Evolutionary conservation across 2,113 vertebrate genomes (phyloP).

Genomic region (Zootoca vivipara): DNA sequence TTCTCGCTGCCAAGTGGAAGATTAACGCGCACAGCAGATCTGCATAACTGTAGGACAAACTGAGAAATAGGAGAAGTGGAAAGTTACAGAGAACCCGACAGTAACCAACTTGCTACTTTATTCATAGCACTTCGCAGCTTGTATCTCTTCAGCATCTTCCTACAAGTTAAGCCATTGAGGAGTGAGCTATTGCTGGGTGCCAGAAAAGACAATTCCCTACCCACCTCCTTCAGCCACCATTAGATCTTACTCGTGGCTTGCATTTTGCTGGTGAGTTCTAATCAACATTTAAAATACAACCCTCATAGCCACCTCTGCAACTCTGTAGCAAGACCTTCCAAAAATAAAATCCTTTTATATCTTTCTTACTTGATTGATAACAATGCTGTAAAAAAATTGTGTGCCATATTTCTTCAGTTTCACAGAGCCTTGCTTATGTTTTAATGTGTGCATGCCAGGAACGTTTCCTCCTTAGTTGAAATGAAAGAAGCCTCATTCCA

Average conservation of each 20-base stretch:
- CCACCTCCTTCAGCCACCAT: neutral
- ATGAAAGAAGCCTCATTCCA: no score
- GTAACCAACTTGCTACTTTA: neutral
- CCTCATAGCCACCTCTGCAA: no score
- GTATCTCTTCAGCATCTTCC: neutral
- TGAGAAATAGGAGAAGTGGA: constrained; percentile 64
- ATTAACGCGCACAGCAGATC: constrained; percentile 62
- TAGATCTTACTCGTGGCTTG: neutral
- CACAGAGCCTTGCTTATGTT: no score
- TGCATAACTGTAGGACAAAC: constrained; percentile 54
- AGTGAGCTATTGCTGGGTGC: neutral
- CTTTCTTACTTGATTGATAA: neutral
- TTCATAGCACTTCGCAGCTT: neutral
- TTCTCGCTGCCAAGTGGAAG: constrained; percentile 64
- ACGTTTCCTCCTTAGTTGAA: no score
- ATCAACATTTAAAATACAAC: neutral
- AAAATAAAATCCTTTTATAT: neutral
- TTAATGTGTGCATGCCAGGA: no score
- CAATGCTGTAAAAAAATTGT: neutral
- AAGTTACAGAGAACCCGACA: neutral
- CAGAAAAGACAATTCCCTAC: neutral
- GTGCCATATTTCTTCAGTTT: neutral
- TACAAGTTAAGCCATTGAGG: neutral
- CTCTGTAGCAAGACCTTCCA: neutral
- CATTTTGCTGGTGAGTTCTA: neutral